Conservation (phyloP, 2,113 vertebrate genomes). For the Strix uralensis region DNA sequence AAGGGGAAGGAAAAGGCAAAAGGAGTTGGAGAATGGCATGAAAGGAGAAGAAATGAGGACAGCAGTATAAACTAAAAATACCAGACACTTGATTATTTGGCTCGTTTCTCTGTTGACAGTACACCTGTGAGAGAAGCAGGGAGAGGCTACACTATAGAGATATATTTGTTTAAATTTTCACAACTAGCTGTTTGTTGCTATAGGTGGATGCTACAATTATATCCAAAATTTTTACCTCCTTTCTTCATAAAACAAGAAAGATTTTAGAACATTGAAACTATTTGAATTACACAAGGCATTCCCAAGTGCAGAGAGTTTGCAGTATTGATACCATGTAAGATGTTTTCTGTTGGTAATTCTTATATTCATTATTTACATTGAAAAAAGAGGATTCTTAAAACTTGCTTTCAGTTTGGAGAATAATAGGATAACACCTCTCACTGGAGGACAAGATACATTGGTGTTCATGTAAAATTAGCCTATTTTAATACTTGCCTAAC, state of each 20-base stretch:
- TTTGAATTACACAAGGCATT: neutral
- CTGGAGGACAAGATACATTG: neutral
- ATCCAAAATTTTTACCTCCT: neutral
- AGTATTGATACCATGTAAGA: neutral
- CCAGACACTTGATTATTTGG: neutral
- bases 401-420: neutral
- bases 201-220: neutral
- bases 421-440: neutral
- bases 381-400: neutral
- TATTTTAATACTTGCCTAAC: neutral
- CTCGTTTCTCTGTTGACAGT: neutral
- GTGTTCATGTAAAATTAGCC: neutral
- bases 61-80: neutral
- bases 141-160: neutral
- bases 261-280: neutral
- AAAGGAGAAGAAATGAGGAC: neutral
- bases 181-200: neutral
- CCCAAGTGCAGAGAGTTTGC: neutral
- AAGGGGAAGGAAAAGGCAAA: slow-evolving; percentile 21
- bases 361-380: neutral
- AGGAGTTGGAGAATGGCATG: neutral
- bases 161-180: neutral
- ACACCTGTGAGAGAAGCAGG: neutral
- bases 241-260: neutral
- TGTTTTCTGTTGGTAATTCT: neutral